Evolutionary conservation across 2,113 vertebrate species (phyloP).

Genomic region (Phrynosoma blainvillii): DNA sequence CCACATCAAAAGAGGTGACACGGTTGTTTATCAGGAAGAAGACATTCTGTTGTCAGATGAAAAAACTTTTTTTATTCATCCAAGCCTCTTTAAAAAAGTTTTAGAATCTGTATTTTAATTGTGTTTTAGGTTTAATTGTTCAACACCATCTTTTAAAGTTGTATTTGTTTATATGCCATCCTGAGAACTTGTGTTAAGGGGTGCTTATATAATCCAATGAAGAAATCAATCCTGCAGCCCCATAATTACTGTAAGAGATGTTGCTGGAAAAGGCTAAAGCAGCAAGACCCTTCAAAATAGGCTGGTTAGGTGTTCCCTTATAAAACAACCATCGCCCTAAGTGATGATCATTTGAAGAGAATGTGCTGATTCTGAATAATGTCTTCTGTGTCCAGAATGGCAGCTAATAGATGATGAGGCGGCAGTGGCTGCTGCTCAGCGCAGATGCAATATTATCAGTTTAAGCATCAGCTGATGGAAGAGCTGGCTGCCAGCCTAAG

Average conservation of each 20-base stretch:
- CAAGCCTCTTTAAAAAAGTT: not conserved
- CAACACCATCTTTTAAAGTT: not conserved
- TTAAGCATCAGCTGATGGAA: conserved; percentile 35
- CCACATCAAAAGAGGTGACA: too few species aligned
- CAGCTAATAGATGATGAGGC: not conserved
- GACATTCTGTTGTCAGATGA: not conserved
- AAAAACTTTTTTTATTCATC: not conserved
- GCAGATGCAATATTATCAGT: conserved; percentile 15
- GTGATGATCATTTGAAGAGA: too few species aligned
- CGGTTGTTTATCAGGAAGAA: not conserved
- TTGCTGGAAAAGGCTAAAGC: not conserved
- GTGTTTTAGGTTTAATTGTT: not conserved
- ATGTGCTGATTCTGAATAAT: not conserved
- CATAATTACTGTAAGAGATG: not conserved
- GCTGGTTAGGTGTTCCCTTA: too few species aligned
- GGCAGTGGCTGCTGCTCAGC: not conserved
- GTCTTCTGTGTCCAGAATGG: not conserved
- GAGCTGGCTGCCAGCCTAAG: conserved; percentile 30
- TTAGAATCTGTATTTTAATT: not conserved
- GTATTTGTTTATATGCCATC: not conserved
- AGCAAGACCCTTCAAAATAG: too few species aligned
- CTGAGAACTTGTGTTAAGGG: not conserved
- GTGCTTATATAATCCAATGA: not conserved
- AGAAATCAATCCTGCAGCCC: not conserved
- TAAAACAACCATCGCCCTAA: too few species aligned